These are phyloP conservation scores for Spisula subtruncata DNA, from an alignment of 2,888 invertebrate species.

Conservation along the genomic window DNA sequence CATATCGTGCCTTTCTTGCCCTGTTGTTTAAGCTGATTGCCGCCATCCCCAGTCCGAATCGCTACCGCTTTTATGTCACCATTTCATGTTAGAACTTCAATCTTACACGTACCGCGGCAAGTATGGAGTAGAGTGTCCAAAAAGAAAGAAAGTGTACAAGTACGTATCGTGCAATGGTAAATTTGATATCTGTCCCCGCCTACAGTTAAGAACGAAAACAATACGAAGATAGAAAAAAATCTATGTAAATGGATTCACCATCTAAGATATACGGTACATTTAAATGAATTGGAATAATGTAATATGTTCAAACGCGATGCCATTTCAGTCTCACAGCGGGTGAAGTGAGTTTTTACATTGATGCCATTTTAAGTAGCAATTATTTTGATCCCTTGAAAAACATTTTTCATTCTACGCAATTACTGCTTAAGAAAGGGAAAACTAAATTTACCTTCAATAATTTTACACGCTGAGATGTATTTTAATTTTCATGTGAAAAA, in stretches of 20 bases:
- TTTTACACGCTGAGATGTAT: not conserved
- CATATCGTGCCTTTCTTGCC: not conserved
- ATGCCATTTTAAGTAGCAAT: not conserved
- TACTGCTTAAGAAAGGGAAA: conserved; percentile 15
- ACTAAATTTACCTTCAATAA: not conserved
- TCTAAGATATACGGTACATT: conserved; percentile 4
- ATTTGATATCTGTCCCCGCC: not conserved
- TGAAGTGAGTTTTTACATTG: not conserved
- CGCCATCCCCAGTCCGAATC: not conserved
- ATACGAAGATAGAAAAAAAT: too few species aligned
- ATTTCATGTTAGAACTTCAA: too few species aligned
- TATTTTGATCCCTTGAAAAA: conserved; percentile 22
- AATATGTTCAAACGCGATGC: not conserved
- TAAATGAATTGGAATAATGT: conserved; percentile 2
- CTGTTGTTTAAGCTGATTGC: not conserved
- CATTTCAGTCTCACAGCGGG: not conserved
- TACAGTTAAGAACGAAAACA: not conserved
- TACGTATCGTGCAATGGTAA: not conserved
- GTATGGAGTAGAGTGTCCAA: not conserved
- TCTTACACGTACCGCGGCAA: too few species aligned
- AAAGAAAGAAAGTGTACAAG: too few species aligned
- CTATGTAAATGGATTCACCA: not conserved
- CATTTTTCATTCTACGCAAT: conserved; percentile 24
- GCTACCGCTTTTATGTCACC: not conserved
- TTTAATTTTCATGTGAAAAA: not conserved